Evolutionary conservation across 1,140 invertebrate genomes (phyloP).

Genomic region (Zaprionus taronus): DNA sequence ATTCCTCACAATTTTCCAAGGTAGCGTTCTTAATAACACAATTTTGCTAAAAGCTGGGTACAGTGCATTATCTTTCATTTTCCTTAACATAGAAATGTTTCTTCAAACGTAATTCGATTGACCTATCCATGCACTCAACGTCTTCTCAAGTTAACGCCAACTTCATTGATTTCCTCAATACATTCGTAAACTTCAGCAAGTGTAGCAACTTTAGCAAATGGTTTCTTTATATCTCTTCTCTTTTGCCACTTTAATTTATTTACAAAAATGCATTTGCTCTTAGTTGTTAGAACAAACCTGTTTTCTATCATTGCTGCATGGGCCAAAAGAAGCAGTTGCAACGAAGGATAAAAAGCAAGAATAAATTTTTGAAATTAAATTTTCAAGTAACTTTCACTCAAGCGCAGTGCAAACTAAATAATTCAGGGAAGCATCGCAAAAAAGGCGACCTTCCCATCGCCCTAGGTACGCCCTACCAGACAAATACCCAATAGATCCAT

Average conservation of each 20-base stretch:
- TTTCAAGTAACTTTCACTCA: constrained; percentile 79
- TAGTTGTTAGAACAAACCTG: constrained; percentile 29
- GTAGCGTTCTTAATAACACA: too few species aligned
- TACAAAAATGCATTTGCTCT: constrained; percentile 62
- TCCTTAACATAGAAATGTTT: not conserved
- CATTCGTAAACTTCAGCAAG: constrained; percentile 55
- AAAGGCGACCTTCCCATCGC: constrained; percentile 24
- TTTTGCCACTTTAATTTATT: constrained; percentile 70
- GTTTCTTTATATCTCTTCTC: constrained; percentile 42
- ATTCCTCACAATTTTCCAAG: too few species aligned
- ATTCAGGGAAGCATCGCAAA: constrained; percentile 60
- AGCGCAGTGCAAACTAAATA: constrained; percentile 80
- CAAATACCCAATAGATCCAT: constrained; percentile 35
- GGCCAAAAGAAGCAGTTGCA: constrained; percentile 19
- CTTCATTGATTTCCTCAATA: constrained; percentile 68
- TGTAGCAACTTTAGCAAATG: constrained; percentile 26
- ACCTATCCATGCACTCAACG: constrained; percentile 21
- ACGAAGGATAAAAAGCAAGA: constrained; percentile 18
- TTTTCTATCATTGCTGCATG: constrained; percentile 12
- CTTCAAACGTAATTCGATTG: constrained; percentile 43
- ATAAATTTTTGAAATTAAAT: constrained; percentile 75
- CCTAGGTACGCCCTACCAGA: constrained; percentile 14
- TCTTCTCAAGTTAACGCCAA: constrained; percentile 42
- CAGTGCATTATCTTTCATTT: not conserved
- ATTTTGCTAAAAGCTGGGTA: not conserved